phyloP scores from a whole-genome alignment of 2,888 invertebrate species.

The Cryptocheilus praepositus region DNA sequence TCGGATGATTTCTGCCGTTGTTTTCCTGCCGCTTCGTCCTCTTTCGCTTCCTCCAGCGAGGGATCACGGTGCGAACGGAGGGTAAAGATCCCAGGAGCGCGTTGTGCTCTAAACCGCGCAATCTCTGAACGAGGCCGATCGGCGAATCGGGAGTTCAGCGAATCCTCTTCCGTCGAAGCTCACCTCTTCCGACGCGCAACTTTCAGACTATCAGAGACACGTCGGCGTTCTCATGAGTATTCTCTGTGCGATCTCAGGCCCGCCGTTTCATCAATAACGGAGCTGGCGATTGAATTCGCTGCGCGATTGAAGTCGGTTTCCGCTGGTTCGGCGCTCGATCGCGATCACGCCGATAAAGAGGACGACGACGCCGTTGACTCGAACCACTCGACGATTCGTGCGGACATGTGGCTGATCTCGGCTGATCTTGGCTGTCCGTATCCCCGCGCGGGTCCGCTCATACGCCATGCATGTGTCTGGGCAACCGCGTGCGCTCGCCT shows the following conservation, averaged over 20 bases:
- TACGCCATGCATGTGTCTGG: background rate
- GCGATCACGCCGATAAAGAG: background rate
- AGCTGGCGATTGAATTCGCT: no score
- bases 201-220: no score
- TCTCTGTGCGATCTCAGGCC: no score
- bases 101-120: no score
- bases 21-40: constrained; percentile 1
- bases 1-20: no score
- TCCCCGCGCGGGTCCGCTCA: constrained; percentile 8
- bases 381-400: constrained; percentile 33
- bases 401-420: constrained; percentile 47
- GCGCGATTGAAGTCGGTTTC: no score
- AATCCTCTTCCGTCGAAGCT: constrained; percentile 2
- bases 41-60: background rate
- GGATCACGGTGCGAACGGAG: no score
- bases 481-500: background rate
- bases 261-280: no score
- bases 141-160: background rate
- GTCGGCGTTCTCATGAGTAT: no score
- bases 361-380: constrained; percentile 16
- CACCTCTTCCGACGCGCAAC: no score
- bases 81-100: no score
- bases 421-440: background rate
- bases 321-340: background rate
- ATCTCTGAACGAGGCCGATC: no score